phyloP scores from a whole-genome alignment of 2,888 invertebrate species.

The Antheraea yamamai region DNA sequence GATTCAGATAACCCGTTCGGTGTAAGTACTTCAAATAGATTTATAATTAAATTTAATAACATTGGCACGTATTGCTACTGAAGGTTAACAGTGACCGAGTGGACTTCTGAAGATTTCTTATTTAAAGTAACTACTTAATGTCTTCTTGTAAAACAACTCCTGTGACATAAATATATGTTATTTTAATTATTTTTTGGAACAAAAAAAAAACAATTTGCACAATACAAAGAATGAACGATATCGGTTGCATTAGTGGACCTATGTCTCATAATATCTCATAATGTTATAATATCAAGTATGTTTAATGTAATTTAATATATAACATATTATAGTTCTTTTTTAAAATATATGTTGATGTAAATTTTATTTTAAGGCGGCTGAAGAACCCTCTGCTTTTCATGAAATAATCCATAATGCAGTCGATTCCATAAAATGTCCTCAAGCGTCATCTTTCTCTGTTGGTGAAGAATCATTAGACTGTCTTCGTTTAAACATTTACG shows the following conservation, averaged over 20 bases:
- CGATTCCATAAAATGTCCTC: constrained; percentile 64
- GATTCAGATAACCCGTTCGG: constrained; percentile 68
- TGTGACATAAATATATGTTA: background rate
- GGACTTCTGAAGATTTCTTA: background rate
- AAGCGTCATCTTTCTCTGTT: constrained; percentile 35
- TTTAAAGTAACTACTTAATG: background rate
- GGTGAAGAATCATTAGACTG: constrained; percentile 76
- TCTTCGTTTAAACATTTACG: constrained; percentile 84
- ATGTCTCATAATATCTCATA: no score
- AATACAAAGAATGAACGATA: no score
- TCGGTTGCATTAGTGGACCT: no score
- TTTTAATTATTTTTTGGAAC: background rate
- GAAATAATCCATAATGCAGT: constrained; percentile 62
- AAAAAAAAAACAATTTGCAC: no score
- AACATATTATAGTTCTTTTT: background rate
- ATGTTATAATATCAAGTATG: background rate
- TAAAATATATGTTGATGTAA: no score
- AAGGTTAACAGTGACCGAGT: background rate
- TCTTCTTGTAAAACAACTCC: background rate
- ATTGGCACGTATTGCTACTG: constrained; percentile 4
- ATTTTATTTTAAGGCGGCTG: constrained; percentile 53
- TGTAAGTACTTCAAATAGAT: constrained; percentile 51
- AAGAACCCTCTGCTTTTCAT: constrained; percentile 51
- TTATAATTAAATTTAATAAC: constrained; percentile 15
- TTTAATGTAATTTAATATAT: background rate